A percentile compares a stretch with the other conserved stretches of the same genome.
These are phyloP conservation scores for Ligdia adustata DNA, from an alignment of 2,888 invertebrate species.

Conservation along the genomic window DNA sequence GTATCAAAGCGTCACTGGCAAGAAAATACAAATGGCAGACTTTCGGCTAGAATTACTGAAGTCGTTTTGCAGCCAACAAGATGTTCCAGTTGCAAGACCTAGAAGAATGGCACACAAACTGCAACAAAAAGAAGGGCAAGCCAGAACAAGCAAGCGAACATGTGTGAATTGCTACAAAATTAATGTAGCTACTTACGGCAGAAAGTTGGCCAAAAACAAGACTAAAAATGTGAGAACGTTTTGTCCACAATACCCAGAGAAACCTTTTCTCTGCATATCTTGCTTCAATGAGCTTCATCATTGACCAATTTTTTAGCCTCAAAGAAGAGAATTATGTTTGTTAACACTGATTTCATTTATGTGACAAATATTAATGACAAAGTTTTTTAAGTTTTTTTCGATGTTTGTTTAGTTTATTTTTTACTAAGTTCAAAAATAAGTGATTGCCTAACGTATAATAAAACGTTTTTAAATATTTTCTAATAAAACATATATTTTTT, in stretches of 20 bases:
- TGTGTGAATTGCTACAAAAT: constrained; percentile 24
- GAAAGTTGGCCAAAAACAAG: constrained; percentile 26
- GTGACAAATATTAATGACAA: constrained; percentile 16
- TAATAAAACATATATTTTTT: constrained; percentile 20
- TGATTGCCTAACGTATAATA: constrained; percentile 9
- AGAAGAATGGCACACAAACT: constrained; percentile 20
- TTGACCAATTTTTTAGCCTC: constrained; percentile 18
- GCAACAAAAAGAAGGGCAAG: constrained; percentile 24
- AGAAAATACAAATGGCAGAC: constrained; percentile 27
- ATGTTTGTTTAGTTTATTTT: not conserved
- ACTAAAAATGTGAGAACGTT: constrained; percentile 25
- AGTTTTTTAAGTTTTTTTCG: constrained; percentile 1
- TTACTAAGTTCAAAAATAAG: not conserved
- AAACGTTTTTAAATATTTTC: constrained; percentile 13
- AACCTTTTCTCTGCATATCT: constrained; percentile 23
- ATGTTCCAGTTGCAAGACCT: constrained; percentile 22
- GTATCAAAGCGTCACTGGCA: constrained; percentile 22
- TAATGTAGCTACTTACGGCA: constrained; percentile 16
- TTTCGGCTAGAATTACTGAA: constrained; percentile 21
- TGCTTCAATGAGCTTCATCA: constrained; percentile 24
- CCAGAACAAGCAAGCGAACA: constrained; percentile 22
- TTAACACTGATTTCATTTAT: constrained; percentile 22
- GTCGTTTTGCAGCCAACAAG: constrained; percentile 11
- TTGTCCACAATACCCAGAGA: constrained; percentile 11
- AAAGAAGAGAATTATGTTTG: constrained; percentile 15